These are phyloP conservation scores for Drosophila yooni DNA, from an alignment of 2,888 invertebrate species.

Conservation along the genomic window DNA sequence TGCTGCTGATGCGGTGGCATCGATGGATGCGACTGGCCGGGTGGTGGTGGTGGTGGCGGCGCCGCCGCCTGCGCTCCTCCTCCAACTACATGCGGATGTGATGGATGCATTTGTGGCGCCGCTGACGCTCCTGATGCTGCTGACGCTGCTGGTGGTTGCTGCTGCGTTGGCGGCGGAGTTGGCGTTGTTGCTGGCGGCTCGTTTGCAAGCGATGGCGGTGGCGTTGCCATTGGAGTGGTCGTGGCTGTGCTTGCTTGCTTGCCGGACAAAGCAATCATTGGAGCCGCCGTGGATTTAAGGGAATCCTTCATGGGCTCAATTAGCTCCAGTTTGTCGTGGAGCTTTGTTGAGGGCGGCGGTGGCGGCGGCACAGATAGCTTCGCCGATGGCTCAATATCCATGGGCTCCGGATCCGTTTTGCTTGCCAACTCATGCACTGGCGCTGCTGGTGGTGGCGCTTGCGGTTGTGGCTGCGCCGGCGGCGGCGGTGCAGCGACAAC, in stretches of 20 bases:
- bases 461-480: conserved; percentile 4
- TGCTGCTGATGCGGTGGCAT: conserved; percentile 80
- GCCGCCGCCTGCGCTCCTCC: conserved; percentile 8
- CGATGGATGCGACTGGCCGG: conserved; percentile 69
- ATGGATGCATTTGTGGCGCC: conserved; percentile 83
- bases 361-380: conserved; percentile 82
- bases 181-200: conserved; percentile 81
- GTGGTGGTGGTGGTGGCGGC: conserved; percentile 65
- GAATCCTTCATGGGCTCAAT: conserved; percentile 36
- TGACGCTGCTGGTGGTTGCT: conserved; percentile 50
- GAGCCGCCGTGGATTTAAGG: conserved; percentile 36
- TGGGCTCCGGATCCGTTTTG: conserved; percentile 83
- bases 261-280: conserved; percentile 22
- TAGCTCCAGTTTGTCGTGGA: conserved; percentile 61
- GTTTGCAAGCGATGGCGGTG: conserved; percentile 36
- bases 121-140: conserved; percentile 34
- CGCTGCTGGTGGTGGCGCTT: conserved; percentile 10
- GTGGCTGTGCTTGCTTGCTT: conserved; percentile 52
- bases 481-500: conserved; percentile 18
- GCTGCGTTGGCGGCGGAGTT: conserved; percentile 84
- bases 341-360: conserved; percentile 66
- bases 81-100: conserved; percentile 58
- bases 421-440: conserved; percentile 75
- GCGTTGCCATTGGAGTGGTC: conserved; percentile 51
- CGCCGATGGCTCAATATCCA: conserved; percentile 83